Conservation (phyloP, 2,113 vertebrate genomes). For the Acrocephalus arundinaceus region DNA sequence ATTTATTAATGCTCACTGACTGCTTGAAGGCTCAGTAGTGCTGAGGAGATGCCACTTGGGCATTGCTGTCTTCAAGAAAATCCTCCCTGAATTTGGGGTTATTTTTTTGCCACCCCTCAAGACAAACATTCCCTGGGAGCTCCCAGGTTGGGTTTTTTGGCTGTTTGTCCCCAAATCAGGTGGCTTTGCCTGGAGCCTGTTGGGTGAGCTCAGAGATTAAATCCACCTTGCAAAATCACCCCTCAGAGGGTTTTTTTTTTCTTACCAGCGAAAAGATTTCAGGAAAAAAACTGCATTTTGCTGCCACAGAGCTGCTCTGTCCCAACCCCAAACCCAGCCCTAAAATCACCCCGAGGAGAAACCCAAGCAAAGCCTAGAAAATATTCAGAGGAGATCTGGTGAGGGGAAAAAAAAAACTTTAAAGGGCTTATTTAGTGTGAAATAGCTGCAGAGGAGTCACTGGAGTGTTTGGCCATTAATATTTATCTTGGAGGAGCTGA, state of each 20-base stretch:
- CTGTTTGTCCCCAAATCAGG: background rate
- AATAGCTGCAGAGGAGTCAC: background rate
- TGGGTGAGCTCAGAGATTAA: background rate
- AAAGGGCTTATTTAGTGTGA: background rate
- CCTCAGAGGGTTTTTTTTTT: background rate
- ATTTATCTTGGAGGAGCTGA: slow-evolving; percentile 35
- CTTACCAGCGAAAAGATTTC: background rate
- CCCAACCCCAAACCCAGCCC: background rate
- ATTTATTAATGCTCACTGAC: background rate
- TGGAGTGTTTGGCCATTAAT: background rate
- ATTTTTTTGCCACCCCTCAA: background rate
- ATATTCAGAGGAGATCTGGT: background rate
- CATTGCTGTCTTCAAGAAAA: background rate
- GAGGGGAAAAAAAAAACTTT: background rate
- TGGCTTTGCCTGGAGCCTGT: background rate
- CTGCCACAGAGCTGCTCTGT: background rate
- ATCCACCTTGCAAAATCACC: background rate
- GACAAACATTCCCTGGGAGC: rapidly evolving
- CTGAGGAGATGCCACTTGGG: background rate
- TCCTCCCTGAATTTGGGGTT: background rate
- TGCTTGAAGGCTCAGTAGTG: background rate
- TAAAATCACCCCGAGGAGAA: background rate
- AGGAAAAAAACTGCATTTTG: background rate
- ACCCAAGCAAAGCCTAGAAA: background rate
- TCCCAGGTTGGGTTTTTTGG: background rate